A percentile compares a stretch with the other conserved stretches of the same genome.
Evolutionary conservation across 2,113 vertebrate genomes (phyloP).

Genomic region (Burhinus oedicnemus): DNA sequence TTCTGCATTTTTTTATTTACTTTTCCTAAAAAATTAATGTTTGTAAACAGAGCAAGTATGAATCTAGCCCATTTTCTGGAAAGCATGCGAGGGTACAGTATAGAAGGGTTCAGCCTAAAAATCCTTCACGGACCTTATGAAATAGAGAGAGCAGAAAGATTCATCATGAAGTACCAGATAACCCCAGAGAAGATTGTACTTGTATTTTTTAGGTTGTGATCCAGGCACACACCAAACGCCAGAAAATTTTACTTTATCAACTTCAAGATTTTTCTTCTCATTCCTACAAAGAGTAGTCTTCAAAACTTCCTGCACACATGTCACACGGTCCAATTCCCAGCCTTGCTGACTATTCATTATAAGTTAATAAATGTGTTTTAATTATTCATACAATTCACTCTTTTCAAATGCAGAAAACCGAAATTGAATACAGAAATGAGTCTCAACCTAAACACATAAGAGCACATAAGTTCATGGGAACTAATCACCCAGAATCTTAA

Average conservation of each 20-base stretch:
- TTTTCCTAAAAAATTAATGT: not conserved
- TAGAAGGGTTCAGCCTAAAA: not conserved
- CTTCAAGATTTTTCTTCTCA: not conserved
- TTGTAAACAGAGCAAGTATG: not conserved
- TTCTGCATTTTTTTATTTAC: not conserved
- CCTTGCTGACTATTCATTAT: not conserved
- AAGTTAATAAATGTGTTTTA: not conserved
- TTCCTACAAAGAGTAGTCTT: not conserved
- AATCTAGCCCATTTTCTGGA: not conserved
- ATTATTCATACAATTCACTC: constrained; percentile 15
- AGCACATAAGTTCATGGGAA: not conserved
- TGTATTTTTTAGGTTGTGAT: not conserved
- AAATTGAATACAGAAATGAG: not conserved
- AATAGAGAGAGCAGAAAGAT: not conserved
- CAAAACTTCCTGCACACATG: fast-evolving
- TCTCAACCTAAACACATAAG: not conserved
- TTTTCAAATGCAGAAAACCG: not conserved
- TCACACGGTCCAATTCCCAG: not conserved
- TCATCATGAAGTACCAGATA: not conserved
- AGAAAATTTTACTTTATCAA: not conserved
- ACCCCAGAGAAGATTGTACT: not conserved
- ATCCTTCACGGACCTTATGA: not conserved
- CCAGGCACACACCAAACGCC: not conserved
- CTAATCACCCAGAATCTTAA: not conserved
- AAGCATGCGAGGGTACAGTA: not conserved